Evolutionary conservation across 2,888 invertebrate species (phyloP), one percentile per base, ranked within the genome.

Genomic region (Euzophera pinguis): DNA sequence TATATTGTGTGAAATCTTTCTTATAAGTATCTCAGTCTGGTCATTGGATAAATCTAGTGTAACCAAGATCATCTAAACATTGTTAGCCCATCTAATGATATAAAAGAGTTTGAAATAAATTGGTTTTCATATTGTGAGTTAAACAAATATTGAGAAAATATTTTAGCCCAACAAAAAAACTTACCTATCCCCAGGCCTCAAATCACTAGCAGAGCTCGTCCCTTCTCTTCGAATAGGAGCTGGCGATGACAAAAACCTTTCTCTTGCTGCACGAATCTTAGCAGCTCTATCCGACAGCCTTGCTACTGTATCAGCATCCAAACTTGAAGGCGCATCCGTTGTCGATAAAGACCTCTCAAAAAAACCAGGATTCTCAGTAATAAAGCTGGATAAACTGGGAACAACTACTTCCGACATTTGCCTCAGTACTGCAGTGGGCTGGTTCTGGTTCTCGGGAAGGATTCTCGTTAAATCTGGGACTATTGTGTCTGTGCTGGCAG

Each of bases 211-310:
- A 5, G 90, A 90, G 59, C 84, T 88, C 0, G 87, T 89, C 0
- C 87, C 87, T 53, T 89, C 88, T 35, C 86, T 66, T 56, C 89
- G 76, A 78, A 88, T 84, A 0, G 84, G 77, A 10, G 73, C 75
- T n/a, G 84, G 78, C 0, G 91, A 87, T 0, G 91, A 86, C 9
- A 96, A 71, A 63, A 96, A 96, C 60, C 92, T 93, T 63, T 95
- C 95, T 66, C 94, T 94, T 0, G 96, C 95, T 54, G 91, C 92
- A 60, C 92, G 91, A 8, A 95, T 80, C 58, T 92, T 92, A n/a
- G 91, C 86, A 0, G 94, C 93, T 54, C 89, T 75, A 41, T 88
- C 89, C 0, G 89, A 62, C 87, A 90, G 61, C 79, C 81, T 64
- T 71, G 89, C 43, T 73, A 72, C 55, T 27, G 67, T 62, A 14